These are phyloP conservation scores for Hippocampus mohnikei DNA, from an alignment of 2,113 vertebrate genomes.

Conservation along the genomic window DNA sequence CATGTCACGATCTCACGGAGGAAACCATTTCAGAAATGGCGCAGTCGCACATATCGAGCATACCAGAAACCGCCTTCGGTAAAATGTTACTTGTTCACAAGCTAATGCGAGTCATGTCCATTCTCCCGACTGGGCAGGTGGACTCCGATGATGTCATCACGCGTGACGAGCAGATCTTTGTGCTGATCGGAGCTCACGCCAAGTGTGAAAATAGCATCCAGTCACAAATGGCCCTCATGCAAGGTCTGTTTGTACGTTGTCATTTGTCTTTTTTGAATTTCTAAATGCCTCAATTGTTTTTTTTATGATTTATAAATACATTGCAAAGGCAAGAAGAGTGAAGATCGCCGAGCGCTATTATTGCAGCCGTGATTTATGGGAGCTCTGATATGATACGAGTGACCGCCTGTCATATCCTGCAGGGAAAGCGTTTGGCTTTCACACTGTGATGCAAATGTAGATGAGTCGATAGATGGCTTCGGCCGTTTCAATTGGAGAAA, in stretches of 20 bases:
- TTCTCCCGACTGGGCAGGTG: conserved; percentile 63
- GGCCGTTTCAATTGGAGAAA: background rate
- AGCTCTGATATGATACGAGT: conserved; percentile 39
- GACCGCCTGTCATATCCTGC: conserved; percentile 51
- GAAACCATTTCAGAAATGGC: no score
- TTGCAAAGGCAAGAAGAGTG: conserved; percentile 7
- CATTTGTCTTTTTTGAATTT: background rate
- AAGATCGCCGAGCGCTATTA: conserved; percentile 7
- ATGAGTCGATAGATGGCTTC: conserved; percentile 15
- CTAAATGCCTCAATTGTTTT: background rate
- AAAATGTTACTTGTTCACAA: background rate
- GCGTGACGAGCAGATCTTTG: conserved; percentile 85
- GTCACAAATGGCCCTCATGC: conserved; percentile 63
- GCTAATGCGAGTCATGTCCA: background rate
- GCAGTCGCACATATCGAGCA: no score
- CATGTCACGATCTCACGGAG: background rate
- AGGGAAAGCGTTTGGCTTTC: conserved; percentile 24
- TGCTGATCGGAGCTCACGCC: conserved; percentile 80
- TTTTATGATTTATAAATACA: background rate
- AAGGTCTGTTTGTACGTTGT: conserved; percentile 62
- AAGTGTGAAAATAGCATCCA: conserved; percentile 77
- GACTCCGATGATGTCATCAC: conserved; percentile 89
- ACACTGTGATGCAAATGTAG: conserved; percentile 11
- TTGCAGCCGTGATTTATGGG: conserved; percentile 26
- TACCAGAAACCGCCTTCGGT: no score